phyloP scores from a whole-genome alignment of 2,113 vertebrate species.

The Procavia capensis region DNA sequence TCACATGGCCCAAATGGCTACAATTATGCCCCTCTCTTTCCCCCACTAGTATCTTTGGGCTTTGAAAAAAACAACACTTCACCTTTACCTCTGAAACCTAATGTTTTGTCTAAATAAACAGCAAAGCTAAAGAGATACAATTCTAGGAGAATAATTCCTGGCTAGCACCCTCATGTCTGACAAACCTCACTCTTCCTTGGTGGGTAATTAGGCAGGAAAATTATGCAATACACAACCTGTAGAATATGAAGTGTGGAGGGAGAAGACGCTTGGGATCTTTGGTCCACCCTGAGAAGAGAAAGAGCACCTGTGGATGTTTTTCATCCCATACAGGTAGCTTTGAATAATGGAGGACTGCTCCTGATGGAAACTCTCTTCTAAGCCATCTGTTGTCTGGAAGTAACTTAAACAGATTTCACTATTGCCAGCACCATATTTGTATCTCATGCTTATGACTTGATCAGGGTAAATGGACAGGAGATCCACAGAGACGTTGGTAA shows the following conservation, averaged over 20 bases:
- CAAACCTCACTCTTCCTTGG: not conserved
- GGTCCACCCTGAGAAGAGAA: not conserved
- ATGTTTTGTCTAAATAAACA: not conserved
- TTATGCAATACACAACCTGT: not conserved
- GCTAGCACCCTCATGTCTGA: not conserved
- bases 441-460: not conserved
- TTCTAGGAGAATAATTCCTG: not conserved
- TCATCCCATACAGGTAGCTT: not conserved
- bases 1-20: not conserved
- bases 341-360: not conserved
- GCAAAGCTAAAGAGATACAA: not conserved
- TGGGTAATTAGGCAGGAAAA: not conserved
- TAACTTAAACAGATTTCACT: not conserved
- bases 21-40: not conserved
- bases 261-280: not conserved
- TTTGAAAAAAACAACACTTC: not conserved
- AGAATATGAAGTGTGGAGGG: not conserved
- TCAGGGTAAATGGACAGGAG: not conserved
- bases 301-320: not conserved
- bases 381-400: not conserved
- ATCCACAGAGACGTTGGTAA: not conserved
- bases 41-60: not conserved
- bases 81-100: not conserved
- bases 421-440: not conserved
- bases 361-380: not conserved